Base-by-base conservation (phyloP, 2,888 invertebrate species). In the Hedychridium roseum region DNA sequence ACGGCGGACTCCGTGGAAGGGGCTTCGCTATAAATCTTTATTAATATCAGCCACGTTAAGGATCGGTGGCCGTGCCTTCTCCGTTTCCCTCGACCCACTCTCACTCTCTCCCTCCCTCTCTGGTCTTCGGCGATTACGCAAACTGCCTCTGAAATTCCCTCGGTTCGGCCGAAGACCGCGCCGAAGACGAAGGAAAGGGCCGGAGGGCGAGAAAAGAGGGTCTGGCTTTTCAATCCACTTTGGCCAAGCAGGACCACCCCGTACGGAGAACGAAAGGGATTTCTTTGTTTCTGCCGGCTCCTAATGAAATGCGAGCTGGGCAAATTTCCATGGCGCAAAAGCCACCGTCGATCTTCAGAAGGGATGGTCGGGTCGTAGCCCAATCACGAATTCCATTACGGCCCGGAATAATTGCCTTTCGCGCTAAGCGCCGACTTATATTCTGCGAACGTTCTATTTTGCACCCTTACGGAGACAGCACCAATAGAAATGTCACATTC, bases 231-330 rank as follows among this genome's bases (percentile, higher is more conserved):
- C 53, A 60, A 64, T 60, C 64, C 57, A 57, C 50, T 57, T 60
- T 57, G 36, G 35, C 54, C 36, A 14, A 7, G 12, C 7, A 6
- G 32, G 12, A n/a, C 11, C 27, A 32, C 35, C 41, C 27, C 41
- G 34, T 43, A 31, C 36, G 12, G 11, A 42, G 20, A 42, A 28
- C 44, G 30, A 60, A 53, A 57, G 46, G 45, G 47, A 57, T 54
- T 60, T 58, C 54, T 54, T 60, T 56, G 55, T 62, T 57, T 64
- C n/a, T 54, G 52, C 55, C 54, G 53, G 37, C 39, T 49, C 43
- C 32, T 52, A 60, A 66, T 63, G 66, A 61, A 67, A 67, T 54
- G 61, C 60, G 53, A 59, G 49, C 50, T 47, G 34, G 15, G 37
- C 52, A 45, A 60, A 66, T 66, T 64, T 62, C 57, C 60, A 49